Percentiles rank a stretch among this genome's conserved stretches.
Evolutionary conservation across 2,113 vertebrate species (phyloP).

Genomic region (Mus pahari): DNA sequence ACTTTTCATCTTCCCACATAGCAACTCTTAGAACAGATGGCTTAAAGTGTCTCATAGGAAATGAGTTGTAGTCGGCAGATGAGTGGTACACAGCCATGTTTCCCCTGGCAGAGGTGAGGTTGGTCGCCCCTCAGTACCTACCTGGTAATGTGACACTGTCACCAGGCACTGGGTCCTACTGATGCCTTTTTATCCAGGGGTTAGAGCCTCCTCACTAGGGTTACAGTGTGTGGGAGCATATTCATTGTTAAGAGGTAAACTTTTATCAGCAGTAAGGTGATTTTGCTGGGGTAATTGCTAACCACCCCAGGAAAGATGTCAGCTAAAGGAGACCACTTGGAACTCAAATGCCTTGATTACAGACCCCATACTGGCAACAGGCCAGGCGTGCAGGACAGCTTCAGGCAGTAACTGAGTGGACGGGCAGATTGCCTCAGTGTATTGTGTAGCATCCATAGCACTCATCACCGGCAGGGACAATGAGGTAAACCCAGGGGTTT

Average conservation of each 20-base stretch:
- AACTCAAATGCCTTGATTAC: not conserved
- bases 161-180: not conserved
- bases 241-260: not conserved
- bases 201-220: not conserved
- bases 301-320: not conserved
- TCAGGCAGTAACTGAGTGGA: not conserved
- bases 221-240: accelerated
- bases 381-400: not conserved
- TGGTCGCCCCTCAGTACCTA: not conserved
- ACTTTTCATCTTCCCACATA: slow-evolving; percentile 53
- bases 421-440: not conserved
- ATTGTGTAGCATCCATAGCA: slow-evolving; percentile 28
- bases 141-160: not conserved
- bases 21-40: slow-evolving; percentile 47
- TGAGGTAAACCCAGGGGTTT: slow-evolving; percentile 5
- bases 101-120: not conserved
- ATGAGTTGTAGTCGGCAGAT: not conserved
- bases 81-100: accelerated
- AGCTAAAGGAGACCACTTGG: not conserved
- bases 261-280: not conserved
- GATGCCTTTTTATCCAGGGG: not conserved
- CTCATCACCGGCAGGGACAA: not conserved
- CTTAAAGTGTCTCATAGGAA: slow-evolving; percentile 54
- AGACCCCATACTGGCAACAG: slow-evolving; percentile 46
- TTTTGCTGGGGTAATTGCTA: not conserved